Evolutionary conservation across 2,113 vertebrate species (phyloP), one percentile per base, ranked within the genome.

Genomic region (Phyllopteryx taeniolatus): DNA sequence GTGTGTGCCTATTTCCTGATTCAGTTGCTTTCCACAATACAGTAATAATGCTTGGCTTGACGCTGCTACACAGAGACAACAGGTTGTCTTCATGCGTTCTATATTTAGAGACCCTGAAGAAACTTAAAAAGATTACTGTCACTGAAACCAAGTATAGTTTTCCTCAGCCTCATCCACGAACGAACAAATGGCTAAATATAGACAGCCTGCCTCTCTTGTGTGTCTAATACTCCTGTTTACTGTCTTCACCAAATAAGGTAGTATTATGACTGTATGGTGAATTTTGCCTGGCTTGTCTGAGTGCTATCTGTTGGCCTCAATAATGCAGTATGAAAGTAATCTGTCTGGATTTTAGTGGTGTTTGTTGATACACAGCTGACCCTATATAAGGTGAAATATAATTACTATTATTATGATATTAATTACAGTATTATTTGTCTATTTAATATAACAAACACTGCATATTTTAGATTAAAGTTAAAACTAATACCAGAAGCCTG

Each of bases 71-170:
- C 35, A 10, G 33, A 11, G 59, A 54, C 31, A 27, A 63, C 39
- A 59, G 51, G 67, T 66, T 60, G 68, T 65, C 51, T 42, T 66
- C 68, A 59, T 71, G 65, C 42, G 31, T 66, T 76, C 74, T 76
- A 70, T 76, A 70, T 70, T 70, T 71, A 33, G 74, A 76, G 57
- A 27, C 44, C 13, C 43, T 59, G 74, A 43, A 70, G 51, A 44
- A 68, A 66, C 51, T 68, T 70, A 66, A 76, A 71, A 63, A 71
- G 74, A 64, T 76, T 70, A 76, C 14, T 66, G 42, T 65, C 43
- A 22, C 4, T 70, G 12, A 7, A 59, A 35, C 42, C 61, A 49
- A 57, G 61, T 75, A 47, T 64, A 70, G 47, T 64, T 19, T 56
- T 59, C 33, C 49, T 65, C 13, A 65, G 53, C 71, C 63, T 67